Evolutionary conservation across 1,140 invertebrate genomes (phyloP), one percentile per base, ranked within the genome.

Genomic region (Papilio aristodemus): DNA sequence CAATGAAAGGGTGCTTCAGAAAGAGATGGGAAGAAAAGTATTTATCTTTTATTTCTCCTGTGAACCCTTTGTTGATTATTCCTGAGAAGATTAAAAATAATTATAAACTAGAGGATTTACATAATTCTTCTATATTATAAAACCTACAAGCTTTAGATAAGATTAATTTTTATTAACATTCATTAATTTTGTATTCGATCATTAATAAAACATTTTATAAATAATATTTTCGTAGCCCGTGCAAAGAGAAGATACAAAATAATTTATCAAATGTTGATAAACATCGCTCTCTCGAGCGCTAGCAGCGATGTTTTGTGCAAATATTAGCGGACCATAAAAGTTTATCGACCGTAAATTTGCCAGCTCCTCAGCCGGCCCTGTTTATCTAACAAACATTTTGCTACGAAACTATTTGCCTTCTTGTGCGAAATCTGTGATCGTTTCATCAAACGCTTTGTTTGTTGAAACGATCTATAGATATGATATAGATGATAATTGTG

Each of bases 271-370:
- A 50, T 22, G 19, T 54, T 54, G 46, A 36, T 59, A 59, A 36
- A 36, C 57, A 59, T 14, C 57, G 27, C 25, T 8, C 1, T 13
- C 10, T 27, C 8, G 6, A 57, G 50, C 57, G 27, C 36, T 19
- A 13, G 59, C 7, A 38, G 36, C 59, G 36, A 27, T 62, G 32
- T 62, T 37, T 62, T 62, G 59, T 41, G 25, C 25, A 66, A 66
- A 66, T 66, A 66, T 66, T 66, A 66, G 63, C 41, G 22, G 11
- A 66, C 39, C 63, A 66, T 66, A 66, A 66, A 66, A 66, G 41
- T 66, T 66, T 66, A 66, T 66, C 41, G 63, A 66, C 41, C 63
- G 63, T 66, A 17, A 43, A 46, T 66, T 66, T 46, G 39, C 27
- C 63, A 32, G 41, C 41, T 66, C 25, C 41, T 46, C 39, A 38